A percentile compares a stretch with the other conserved stretches of the same genome.
Evolutionary conservation across 2,888 invertebrate genomes (phyloP).

Genomic region (Salpingus planirostris): DNA sequence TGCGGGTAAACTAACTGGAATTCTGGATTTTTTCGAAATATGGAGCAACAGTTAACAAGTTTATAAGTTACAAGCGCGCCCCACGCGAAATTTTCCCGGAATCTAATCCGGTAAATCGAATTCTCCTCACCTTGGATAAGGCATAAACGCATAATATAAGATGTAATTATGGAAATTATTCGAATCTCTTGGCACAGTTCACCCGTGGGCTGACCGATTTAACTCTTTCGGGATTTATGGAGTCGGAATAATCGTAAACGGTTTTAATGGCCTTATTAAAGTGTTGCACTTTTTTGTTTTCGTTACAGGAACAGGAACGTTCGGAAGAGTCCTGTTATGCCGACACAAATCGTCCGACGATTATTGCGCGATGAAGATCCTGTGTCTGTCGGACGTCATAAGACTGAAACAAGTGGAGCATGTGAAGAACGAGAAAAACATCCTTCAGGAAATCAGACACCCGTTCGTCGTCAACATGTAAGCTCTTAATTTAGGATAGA

Average conservation of each 20-base stretch:
- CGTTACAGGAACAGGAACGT: slow-evolving; percentile 83
- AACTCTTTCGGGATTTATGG: background rate
- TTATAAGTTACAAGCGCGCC: too few relatives aligned
- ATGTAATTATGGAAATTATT: too few relatives aligned
- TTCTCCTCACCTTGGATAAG: too few relatives aligned
- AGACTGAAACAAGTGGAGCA: slow-evolving; percentile 94
- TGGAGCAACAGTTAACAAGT: too few relatives aligned
- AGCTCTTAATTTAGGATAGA: slow-evolving; percentile 46
- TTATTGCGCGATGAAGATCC: slow-evolving; percentile 89
- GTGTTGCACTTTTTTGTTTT: slow-evolving; percentile 8
- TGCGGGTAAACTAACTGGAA: too few relatives aligned
- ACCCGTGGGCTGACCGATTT: too few relatives aligned
- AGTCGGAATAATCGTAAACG: background rate
- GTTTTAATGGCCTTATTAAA: slow-evolving; percentile 1
- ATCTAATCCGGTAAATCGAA: too few relatives aligned
- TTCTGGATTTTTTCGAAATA: too few relatives aligned
- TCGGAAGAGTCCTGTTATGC: slow-evolving; percentile 88
- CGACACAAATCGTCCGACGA: slow-evolving; percentile 72
- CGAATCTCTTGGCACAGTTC: too few relatives aligned
- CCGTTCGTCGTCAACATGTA: slow-evolving; percentile 94
- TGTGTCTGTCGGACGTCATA: slow-evolving; percentile 89
- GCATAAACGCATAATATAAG: too few relatives aligned
- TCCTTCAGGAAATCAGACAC: slow-evolving; percentile 83
- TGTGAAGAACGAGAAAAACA: slow-evolving; percentile 93
- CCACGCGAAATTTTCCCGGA: too few relatives aligned